Evolutionary conservation across 2,888 invertebrate species (phyloP).

Genomic region (Drosophila cognata): DNA sequence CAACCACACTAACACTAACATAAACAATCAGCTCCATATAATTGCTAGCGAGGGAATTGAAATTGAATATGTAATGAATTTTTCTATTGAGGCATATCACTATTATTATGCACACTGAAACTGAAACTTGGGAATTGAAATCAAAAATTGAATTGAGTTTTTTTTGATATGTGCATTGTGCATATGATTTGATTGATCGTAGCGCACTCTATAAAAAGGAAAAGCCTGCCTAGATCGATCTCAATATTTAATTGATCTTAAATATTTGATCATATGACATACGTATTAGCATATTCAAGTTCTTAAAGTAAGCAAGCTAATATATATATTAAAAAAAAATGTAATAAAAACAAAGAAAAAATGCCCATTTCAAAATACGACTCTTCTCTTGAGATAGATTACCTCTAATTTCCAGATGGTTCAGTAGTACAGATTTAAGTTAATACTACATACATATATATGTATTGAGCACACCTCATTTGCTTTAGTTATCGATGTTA

Average conservation of each 20-base stretch:
- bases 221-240: too few relatives aligned
- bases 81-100: conserved; percentile 16
- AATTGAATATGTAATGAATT: conserved; percentile 51
- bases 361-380: fast-evolving
- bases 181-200: too few relatives aligned
- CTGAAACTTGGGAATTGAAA: not conserved
- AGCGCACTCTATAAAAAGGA: too few relatives aligned
- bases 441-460: not conserved
- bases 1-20: conserved; percentile 7
- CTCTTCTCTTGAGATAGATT: not conserved
- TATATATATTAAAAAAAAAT: not conserved
- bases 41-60: conserved; percentile 47
- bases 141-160: not conserved
- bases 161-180: too few relatives aligned
- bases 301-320: not conserved
- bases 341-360: not conserved
- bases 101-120: conserved; percentile 28
- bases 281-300: not conserved
- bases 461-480: not conserved
- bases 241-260: too few relatives aligned
- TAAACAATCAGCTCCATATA: conserved; percentile 33
- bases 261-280: too few relatives aligned
- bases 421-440: not conserved
- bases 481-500: not conserved
- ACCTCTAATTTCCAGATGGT: not conserved